phyloP scores from a whole-genome alignment of 2,888 invertebrate genomes.

The Pristionchus mayeri region DNA sequence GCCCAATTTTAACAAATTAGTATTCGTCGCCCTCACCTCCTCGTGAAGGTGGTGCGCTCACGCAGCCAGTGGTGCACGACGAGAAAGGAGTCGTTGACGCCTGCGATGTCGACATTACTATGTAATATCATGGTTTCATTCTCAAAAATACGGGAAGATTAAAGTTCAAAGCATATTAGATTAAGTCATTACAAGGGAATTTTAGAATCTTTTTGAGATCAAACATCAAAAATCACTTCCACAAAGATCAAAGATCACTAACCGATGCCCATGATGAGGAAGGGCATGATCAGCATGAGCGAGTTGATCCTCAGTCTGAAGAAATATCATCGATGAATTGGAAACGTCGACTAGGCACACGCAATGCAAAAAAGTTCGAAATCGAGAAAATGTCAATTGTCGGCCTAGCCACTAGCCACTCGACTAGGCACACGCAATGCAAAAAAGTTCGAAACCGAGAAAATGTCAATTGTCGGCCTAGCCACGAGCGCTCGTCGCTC shows the following conservation, averaged over 20 bases:
- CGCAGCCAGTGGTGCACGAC: constrained; percentile 70
- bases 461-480: background rate
- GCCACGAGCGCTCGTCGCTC: too few species aligned
- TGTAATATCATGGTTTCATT: background rate
- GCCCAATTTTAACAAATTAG: background rate
- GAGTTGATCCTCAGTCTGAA: constrained; percentile 64
- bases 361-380: background rate
- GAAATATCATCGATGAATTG: background rate
- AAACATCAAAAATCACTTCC: background rate
- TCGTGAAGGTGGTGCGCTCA: constrained; percentile 52
- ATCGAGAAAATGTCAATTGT: background rate
- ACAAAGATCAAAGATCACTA: constrained; percentile 28
- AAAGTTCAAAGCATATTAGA: too few species aligned
- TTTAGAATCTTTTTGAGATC: too few species aligned
- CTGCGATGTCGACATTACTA: constrained; percentile 51
- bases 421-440: background rate
- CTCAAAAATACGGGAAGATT: background rate
- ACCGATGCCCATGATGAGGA: constrained; percentile 74
- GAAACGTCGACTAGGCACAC: background rate
- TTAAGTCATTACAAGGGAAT: too few species aligned
- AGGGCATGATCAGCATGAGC: constrained; percentile 75
- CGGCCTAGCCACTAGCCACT: too few species aligned
- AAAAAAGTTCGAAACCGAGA: background rate
- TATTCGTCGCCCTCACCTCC: constrained; percentile 51
- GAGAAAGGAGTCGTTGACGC: constrained; percentile 75